Evolutionary conservation across 2,888 invertebrate species (phyloP).

Genomic region (Xanthorhoe spadicearia): DNA sequence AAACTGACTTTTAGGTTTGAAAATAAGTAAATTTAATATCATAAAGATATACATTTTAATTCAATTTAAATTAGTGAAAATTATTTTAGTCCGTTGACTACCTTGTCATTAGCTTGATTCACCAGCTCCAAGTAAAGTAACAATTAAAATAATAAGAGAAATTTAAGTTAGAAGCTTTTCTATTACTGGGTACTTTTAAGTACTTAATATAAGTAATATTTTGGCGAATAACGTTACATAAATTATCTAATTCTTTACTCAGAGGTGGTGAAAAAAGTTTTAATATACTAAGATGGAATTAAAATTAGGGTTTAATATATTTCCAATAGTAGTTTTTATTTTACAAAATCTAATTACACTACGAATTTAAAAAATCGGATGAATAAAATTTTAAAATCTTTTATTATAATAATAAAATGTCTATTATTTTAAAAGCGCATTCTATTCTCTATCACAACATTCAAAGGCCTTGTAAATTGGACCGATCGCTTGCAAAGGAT

Average conservation of each 20-base stretch:
- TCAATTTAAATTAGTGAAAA: too few species aligned
- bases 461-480: constrained; percentile 81
- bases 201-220: too few species aligned
- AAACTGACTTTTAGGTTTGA: too few species aligned
- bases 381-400: constrained; percentile 44
- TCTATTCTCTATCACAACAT: constrained; percentile 79
- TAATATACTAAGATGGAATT: background rate
- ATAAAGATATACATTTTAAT: too few species aligned
- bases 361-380: constrained; percentile 38
- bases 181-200: too few species aligned
- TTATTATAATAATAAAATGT: constrained; percentile 35
- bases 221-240: too few species aligned
- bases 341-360: constrained; percentile 41
- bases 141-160: too few species aligned
- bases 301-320: constrained; percentile 7
- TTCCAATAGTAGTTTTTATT: constrained; percentile 17
- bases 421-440: constrained; percentile 59
- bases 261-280: background rate
- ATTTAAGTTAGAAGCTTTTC: too few species aligned
- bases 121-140: too few species aligned
- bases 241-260: background rate
- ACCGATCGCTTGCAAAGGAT: constrained; percentile 79
- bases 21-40: too few species aligned
- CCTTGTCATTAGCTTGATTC: too few species aligned
- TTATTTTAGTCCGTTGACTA: too few species aligned